These are phyloP conservation scores for Leptinotarsa defecta DNA, from an alignment of 1,140 invertebrate species.

Conservation along the genomic window DNA sequence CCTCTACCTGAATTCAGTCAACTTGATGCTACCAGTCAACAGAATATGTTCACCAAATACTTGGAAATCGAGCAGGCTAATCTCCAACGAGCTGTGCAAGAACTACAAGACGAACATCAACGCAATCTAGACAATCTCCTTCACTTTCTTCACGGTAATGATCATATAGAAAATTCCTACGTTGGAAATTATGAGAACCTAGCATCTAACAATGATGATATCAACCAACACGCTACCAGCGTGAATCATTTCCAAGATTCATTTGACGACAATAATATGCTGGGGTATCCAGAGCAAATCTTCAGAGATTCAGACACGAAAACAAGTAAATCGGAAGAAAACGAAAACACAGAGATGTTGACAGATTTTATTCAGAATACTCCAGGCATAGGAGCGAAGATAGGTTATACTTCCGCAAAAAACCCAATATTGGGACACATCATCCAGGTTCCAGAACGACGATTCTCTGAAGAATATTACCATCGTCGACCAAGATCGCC, in stretches of 20 bases:
- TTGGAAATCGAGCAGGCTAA: conserved; percentile 1
- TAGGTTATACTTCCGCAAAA: background rate
- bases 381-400: background rate
- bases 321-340: background rate
- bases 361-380: background rate
- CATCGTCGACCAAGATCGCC: background rate
- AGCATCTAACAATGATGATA: background rate
- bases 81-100: background rate
- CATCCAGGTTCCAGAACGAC: conserved; percentile 4
- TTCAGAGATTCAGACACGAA: background rate
- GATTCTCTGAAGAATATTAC: conserved; percentile 9
- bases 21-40: background rate
- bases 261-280: background rate
- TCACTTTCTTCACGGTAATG: background rate
- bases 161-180: background rate
- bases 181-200: no score
- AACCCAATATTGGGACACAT: conserved; percentile 4
- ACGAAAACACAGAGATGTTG: background rate
- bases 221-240: background rate
- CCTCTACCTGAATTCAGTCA: background rate
- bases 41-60: background rate
- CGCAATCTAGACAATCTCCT: background rate
- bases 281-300: background rate
- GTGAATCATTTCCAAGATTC: background rate
- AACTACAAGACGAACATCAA: conserved; percentile 1